Conservation (phyloP, 2,888 invertebrate genomes). For the Osmoderma eremita region DNA sequence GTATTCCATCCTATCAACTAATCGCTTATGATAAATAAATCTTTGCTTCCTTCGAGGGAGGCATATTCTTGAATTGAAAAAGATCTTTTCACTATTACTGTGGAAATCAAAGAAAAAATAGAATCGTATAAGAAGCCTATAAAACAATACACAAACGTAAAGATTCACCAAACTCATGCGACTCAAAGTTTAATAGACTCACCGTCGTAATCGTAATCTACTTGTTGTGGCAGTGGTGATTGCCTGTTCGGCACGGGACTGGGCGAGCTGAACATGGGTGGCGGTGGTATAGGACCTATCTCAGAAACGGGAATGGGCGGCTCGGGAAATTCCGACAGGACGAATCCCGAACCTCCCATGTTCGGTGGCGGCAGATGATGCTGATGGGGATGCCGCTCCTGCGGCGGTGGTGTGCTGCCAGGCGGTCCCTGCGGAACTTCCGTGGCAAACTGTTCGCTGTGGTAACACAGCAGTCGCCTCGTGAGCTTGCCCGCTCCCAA, state of each 20-base stretch:
- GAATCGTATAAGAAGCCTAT: too few species aligned
- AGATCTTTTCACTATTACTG: too few species aligned
- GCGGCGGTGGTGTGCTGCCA: constrained; percentile 62
- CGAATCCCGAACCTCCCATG: constrained; percentile 63
- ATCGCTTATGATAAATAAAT: too few species aligned
- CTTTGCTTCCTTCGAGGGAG: too few species aligned
- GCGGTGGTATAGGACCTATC: constrained; percentile 85
- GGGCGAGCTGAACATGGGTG: constrained; percentile 94
- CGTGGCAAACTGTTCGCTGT: constrained; percentile 72
- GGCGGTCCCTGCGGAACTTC: constrained; percentile 62
- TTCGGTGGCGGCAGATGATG: constrained; percentile 55
- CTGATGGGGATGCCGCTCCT: constrained; percentile 59
- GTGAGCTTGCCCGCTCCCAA: constrained; percentile 80
- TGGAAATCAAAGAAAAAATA: too few species aligned
- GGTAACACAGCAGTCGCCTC: constrained; percentile 82
- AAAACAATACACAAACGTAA: too few species aligned
- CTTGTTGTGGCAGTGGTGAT: constrained; percentile 57
- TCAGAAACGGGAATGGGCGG: constrained; percentile 92
- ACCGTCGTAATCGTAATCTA: constrained; percentile 75
- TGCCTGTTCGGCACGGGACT: constrained; percentile 75
- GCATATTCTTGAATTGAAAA: too few species aligned
- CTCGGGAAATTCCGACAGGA: constrained; percentile 88
- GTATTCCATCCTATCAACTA: too few species aligned
- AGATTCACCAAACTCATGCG: too few species aligned
- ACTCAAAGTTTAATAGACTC: constrained; percentile 50